These are phyloP conservation scores for Gastracanthus pulcherrimus DNA, from an alignment of 2,888 invertebrate genomes.

Conservation along the genomic window DNA sequence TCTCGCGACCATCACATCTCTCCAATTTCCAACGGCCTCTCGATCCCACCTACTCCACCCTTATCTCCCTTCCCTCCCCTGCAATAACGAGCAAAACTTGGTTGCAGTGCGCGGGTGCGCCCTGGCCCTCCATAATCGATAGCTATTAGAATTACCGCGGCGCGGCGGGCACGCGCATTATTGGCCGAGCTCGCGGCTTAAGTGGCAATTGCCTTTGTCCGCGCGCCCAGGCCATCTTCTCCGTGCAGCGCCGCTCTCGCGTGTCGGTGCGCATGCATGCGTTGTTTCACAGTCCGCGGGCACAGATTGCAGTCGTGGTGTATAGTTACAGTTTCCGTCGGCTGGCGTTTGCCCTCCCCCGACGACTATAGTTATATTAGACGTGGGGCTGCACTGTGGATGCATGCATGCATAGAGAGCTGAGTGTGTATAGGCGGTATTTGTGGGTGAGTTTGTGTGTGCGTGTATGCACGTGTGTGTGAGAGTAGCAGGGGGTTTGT, in stretches of 20 bases:
- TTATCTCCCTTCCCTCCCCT: not conserved
- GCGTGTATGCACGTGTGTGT: not conserved
- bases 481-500: no score
- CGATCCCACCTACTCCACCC: not conserved
- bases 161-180: slow-evolving; percentile 12
- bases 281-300: no score
- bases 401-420: no score
- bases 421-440: no score
- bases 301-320: no score
- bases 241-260: not conserved
- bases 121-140: slow-evolving; percentile 34
- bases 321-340: no score
- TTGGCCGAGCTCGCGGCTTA: slow-evolving; percentile 11
- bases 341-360: no score
- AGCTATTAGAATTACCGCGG: slow-evolving; percentile 42
- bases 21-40: not conserved
- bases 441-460: not conserved
- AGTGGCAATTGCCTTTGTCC: slow-evolving; percentile 50
- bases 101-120: not conserved
- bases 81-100: not conserved
- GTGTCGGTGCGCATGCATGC: not conserved
- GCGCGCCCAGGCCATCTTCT: not conserved
- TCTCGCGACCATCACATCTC: not conserved
- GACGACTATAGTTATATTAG: no score
- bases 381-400: no score